Conservation (phyloP, 2,113 vertebrate species). For the Anolis carolinensis region DNA sequence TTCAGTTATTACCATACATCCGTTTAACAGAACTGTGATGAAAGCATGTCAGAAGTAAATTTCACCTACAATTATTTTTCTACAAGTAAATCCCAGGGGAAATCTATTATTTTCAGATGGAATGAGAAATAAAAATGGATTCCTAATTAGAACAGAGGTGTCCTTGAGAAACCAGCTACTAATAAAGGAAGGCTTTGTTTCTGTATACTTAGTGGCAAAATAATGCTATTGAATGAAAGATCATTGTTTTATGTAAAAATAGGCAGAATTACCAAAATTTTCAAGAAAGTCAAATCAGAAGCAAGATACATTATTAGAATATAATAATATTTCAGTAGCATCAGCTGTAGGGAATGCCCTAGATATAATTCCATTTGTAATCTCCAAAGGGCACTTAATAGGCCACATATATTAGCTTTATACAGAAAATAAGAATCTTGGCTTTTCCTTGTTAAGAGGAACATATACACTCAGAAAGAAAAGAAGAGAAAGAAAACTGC, state of each 20-base stretch:
- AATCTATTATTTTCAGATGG: slow-evolving; percentile 39
- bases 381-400: background rate
- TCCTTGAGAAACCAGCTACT: slow-evolving; percentile 34
- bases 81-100: slow-evolving; percentile 55
- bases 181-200: slow-evolving; percentile 41
- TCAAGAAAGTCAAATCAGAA: slow-evolving; percentile 35
- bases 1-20: slow-evolving; percentile 61
- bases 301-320: background rate
- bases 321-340: background rate
- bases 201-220: background rate
- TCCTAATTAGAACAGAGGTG: slow-evolving; percentile 53
- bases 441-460: background rate
- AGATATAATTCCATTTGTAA: background rate
- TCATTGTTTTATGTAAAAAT: slow-evolving; percentile 14
- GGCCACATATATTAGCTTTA: too few relatives aligned
- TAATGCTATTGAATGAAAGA: slow-evolving; percentile 2
- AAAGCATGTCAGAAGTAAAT: slow-evolving; percentile 59
- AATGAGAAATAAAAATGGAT: slow-evolving; percentile 45
- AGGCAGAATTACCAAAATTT: background rate
- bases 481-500: background rate
- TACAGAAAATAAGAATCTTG: background rate
- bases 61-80: slow-evolving; percentile 57
- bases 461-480: background rate
- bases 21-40: slow-evolving; percentile 44
- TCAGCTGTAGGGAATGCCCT: background rate